A percentile compares a stretch with the other conserved stretches of the same genome.
Evolutionary conservation across 2,797 vertebrate genomes (phyloP).

Genomic region (Cossypha niveicapilla): DNA sequence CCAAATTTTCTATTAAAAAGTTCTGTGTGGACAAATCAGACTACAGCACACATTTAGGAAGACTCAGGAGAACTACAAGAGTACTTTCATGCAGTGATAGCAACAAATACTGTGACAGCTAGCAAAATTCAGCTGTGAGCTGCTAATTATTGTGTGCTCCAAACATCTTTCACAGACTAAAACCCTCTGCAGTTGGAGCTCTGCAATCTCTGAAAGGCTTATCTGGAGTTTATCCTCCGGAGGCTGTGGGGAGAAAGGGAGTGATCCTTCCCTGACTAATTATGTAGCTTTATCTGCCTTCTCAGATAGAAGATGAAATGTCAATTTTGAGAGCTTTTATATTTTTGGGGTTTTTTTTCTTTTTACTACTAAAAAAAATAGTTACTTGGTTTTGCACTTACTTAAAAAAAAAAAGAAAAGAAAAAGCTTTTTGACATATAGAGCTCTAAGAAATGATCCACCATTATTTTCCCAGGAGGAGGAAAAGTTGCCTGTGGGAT

Average conservation of each 20-base stretch:
- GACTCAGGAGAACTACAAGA: neutral
- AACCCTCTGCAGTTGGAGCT: neutral
- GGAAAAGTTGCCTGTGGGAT: neutral
- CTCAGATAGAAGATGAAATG: neutral
- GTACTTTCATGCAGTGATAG: slow-evolving; percentile 4
- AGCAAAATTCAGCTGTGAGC: slow-evolving; percentile 7
- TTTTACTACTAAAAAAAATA: neutral
- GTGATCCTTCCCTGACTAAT: neutral
- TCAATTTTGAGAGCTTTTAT: neutral
- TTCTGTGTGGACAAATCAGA: neutral
- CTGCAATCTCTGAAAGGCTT: neutral
- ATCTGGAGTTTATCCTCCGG: slow-evolving; percentile 1
- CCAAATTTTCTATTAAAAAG: neutral
- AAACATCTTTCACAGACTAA: neutral
- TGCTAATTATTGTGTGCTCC: slow-evolving; percentile 23
- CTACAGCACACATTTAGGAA: neutral
- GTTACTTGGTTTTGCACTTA: neutral
- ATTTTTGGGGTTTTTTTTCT: neutral
- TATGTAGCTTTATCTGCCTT: neutral
- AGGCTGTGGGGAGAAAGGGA: neutral
- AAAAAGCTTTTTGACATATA: neutral
- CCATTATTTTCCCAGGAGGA: neutral
- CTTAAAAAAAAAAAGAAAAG: neutral
- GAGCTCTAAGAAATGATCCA: neutral
- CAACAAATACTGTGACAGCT: slow-evolving; percentile 25